Conservation (phyloP, 2,888 invertebrate genomes). For the Noctua janthina region DNA sequence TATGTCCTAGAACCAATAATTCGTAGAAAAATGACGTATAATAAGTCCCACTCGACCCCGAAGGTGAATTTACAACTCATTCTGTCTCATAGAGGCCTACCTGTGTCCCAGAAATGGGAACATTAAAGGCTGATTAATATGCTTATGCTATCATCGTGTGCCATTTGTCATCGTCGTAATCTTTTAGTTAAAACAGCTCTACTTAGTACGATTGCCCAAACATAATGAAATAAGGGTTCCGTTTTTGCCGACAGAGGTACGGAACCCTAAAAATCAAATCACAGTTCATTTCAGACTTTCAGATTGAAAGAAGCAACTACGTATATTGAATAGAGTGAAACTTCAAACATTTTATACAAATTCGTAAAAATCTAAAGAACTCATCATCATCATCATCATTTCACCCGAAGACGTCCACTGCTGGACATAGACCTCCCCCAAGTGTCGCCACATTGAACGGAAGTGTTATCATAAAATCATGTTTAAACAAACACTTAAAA, state of each 20-base stretch:
- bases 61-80: no score
- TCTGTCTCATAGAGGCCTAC: no score
- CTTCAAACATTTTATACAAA: not conserved
- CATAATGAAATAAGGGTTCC: not conserved
- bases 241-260: no score
- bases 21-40: not conserved
- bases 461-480: not conserved
- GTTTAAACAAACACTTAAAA: slow-evolving; percentile 17
- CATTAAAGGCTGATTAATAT: not conserved
- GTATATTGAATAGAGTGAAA: not conserved
- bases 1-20: not conserved
- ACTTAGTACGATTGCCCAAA: not conserved
- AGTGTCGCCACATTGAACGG: no score
- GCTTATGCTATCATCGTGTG: not conserved
- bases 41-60: no score
- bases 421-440: no score
- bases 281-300: not conserved
- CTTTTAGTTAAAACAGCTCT: not conserved
- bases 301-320: not conserved
- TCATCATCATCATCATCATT: no score
- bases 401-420: no score
- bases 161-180: not conserved
- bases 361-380: not conserved
- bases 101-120: not conserved
- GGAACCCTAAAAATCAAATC: not conserved